Evolutionary conservation across 2,888 invertebrate genomes (phyloP).

Genomic region (Conomelus anceps): DNA sequence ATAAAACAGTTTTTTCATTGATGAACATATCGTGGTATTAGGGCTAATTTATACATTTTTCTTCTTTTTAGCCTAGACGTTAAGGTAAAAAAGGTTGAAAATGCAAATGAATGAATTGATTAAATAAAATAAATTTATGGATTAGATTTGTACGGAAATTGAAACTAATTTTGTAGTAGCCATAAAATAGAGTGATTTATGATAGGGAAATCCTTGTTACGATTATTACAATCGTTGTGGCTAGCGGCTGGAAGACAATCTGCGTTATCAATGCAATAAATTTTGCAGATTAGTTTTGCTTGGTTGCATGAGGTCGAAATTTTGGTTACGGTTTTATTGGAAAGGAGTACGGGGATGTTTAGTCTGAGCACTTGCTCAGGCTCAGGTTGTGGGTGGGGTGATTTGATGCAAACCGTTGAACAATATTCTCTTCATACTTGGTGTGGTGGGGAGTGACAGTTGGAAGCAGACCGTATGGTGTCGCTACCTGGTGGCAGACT

Average conservation of each 20-base stretch:
- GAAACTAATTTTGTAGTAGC: background rate
- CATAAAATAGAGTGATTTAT: background rate
- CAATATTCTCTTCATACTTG: background rate
- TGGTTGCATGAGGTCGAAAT: background rate
- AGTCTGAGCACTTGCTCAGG: background rate
- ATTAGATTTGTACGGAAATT: background rate
- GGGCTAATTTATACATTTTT: no score
- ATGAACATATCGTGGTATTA: no score
- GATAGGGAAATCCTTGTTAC: background rate
- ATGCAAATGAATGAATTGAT: background rate
- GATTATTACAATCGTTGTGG: background rate
- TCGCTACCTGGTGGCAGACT: background rate
- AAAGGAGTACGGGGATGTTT: background rate
- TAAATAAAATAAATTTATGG: background rate
- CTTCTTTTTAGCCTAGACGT: no score
- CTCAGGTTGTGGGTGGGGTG: background rate
- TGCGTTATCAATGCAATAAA: background rate
- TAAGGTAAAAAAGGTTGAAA: no score
- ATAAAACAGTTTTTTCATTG: no score
- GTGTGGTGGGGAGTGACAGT: background rate
- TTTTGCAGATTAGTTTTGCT: background rate
- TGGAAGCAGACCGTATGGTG: background rate
- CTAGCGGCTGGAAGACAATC: background rate
- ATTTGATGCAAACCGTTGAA: background rate
- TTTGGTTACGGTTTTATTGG: background rate